A percentile compares a stretch with the other conserved stretches of the same genome.
Evolutionary conservation across 1,140 invertebrate species (phyloP).

Genomic region (Radopholus similis): DNA sequence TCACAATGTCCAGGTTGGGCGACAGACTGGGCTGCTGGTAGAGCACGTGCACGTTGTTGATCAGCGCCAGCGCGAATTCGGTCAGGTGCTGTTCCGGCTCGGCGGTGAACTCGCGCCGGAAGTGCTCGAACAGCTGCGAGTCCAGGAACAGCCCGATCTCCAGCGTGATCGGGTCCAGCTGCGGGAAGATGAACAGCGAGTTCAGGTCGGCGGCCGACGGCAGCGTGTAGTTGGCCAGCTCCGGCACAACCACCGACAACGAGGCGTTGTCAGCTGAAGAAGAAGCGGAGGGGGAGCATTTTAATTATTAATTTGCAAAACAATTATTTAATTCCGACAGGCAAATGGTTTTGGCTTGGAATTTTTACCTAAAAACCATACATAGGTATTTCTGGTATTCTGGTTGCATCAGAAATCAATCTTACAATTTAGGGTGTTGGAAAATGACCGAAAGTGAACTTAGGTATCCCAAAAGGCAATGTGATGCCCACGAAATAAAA

Average conservation of each 20-base stretch:
- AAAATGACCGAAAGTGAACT: too few species aligned
- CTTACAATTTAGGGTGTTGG: too few species aligned
- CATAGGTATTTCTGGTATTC: too few species aligned
- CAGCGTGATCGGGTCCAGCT: conserved; percentile 59
- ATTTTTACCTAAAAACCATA: too few species aligned
- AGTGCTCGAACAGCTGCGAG: conserved; percentile 56
- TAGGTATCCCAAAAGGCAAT: too few species aligned
- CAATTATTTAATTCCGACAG: too few species aligned
- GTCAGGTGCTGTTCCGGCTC: conserved; percentile 58
- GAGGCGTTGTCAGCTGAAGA: neutral
- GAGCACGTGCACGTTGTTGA: conserved; percentile 57
- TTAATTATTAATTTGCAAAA: too few species aligned
- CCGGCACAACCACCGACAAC: neutral
- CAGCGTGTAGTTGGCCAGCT: conserved; percentile 53
- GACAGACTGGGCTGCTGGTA: conserved; percentile 58
- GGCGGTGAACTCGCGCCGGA: conserved; percentile 46
- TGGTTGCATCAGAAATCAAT: too few species aligned
- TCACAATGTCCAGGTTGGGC: conserved; percentile 59
- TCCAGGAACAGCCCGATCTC: conserved; percentile 52
- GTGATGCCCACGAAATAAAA: too few species aligned
- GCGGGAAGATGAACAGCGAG: conserved; percentile 60
- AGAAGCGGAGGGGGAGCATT: neutral
- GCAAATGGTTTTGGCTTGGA: too few species aligned
- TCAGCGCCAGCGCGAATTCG: conserved; percentile 56
- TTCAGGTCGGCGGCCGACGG: conserved; percentile 53